Percentiles rank a stretch among this genome's conserved stretches.
These are phyloP conservation scores for Cryptops parisi DNA, from an alignment of 2,888 invertebrate genomes.

Conservation along the genomic window DNA sequence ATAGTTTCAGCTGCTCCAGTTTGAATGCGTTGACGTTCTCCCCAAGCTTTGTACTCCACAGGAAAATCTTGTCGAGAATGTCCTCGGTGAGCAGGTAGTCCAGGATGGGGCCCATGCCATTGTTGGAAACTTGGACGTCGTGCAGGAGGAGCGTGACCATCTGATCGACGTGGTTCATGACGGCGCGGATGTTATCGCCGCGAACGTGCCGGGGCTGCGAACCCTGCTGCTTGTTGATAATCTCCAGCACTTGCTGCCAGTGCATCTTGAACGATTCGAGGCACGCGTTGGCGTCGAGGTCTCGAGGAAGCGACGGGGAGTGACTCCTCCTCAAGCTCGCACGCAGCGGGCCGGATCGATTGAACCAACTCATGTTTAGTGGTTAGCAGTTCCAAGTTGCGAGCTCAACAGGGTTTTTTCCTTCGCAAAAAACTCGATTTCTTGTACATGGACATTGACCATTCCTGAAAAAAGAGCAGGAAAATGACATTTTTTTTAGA, in stretches of 20 bases:
- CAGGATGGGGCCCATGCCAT: conserved; percentile 42
- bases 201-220: conserved; percentile 46
- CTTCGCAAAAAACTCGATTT: too few relatives aligned
- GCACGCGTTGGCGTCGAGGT: conserved; percentile 62
- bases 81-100: conserved; percentile 73
- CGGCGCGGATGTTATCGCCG: conserved; percentile 69
- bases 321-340: conserved; percentile 14
- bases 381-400: too few relatives aligned
- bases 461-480: too few relatives aligned
- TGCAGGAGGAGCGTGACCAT: conserved; percentile 68
- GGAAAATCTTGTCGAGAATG: conserved; percentile 65
- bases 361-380: conserved; percentile 17
- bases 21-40: conserved; percentile 71
- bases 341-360: conserved; percentile 13
- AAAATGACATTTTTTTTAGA: too few relatives aligned
- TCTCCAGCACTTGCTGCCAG: conserved; percentile 81
- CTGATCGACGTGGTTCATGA: conserved; percentile 82
- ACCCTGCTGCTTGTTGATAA: conserved; percentile 39
- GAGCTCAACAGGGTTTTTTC: too few relatives aligned
- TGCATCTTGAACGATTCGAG: conserved; percentile 86
- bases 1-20: conserved; percentile 73
- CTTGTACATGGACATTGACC: too few relatives aligned
- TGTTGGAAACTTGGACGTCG: conserved; percentile 35
- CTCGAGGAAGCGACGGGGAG: conserved; percentile 27
- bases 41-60: conserved; percentile 71